Conservation (phyloP, 2,113 vertebrate species). For the Aegotheles bennettii region DNA sequence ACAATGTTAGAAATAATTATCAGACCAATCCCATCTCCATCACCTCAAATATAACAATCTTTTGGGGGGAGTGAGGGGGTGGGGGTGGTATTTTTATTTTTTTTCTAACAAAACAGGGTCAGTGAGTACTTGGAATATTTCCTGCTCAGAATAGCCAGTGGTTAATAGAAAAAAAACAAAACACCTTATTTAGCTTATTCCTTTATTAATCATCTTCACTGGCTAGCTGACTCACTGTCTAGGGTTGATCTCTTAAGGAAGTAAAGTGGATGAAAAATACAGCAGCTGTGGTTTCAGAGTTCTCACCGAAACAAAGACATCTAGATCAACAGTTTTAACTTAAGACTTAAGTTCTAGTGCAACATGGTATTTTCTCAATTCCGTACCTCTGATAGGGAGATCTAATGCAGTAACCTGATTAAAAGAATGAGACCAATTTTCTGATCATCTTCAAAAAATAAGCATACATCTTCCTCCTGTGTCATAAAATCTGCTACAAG, state of each 20-base stretch:
- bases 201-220: background rate
- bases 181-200: background rate
- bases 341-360: background rate
- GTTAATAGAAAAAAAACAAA: background rate
- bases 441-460: background rate
- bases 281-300: background rate
- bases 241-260: background rate
- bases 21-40: background rate
- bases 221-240: background rate
- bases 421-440: background rate
- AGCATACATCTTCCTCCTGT: background rate
- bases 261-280: background rate
- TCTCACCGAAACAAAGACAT: background rate
- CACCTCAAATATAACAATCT: background rate
- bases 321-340: background rate
- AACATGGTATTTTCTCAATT: background rate
- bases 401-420: background rate
- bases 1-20: background rate
- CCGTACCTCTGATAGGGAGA: background rate
- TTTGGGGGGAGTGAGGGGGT: too few species aligned
- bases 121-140: background rate
- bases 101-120: background rate
- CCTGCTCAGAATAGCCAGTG: background rate
- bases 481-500: background rate
- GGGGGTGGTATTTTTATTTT: too few species aligned